Evolutionary conservation across 2,888 invertebrate species (phyloP), one percentile per base, ranked within the genome.

Genomic region (Platycnemis pennipes): DNA sequence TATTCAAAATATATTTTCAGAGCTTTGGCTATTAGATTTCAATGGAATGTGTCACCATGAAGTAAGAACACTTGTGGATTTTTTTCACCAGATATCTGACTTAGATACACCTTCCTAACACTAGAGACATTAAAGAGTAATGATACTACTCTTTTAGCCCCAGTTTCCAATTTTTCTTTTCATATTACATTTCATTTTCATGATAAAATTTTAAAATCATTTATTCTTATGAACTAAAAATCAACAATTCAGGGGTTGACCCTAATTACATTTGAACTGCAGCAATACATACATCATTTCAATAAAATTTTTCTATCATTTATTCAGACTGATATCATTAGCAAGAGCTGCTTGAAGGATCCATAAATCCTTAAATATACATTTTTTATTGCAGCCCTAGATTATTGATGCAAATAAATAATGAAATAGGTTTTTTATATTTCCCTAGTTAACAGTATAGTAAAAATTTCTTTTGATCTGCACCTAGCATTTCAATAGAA

Each of bases 21-120:
- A n/a, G 46, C 13, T 56, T 44, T 22, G 42, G 53, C 56, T 16
- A 44, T 26, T 42, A 69, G 44, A 56, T 63, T 91, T 56, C 44
- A 8, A 31, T 77, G 91, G 91, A 91, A 91, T 91, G 91, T 91
- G 53, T 89, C 37, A 89, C 22, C 37, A 19, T 37, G 42, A 3
- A 44, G 69, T 91, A 91, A 63, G 63, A 44, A 56, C 69, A 87
- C 87, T 87, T 87, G 87, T 42, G 44, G 91, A 91, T 37, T 22
- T n/a, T 26, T 44, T 91, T 77, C 63, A 44, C 63, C 56, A 91
- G 63, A 91, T 13, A n/a, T 46, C 4, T 69, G 91, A 63, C 91
- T 63, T 45, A 22, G 91, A 63, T 26, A 44, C 26, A 63, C 22
- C 63, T 69, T 22, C 13, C 77, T 77, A 13, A 77, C 31, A 77